Conservation (phyloP, 2,113 vertebrate genomes). For the Formicarius rufipectus region DNA sequence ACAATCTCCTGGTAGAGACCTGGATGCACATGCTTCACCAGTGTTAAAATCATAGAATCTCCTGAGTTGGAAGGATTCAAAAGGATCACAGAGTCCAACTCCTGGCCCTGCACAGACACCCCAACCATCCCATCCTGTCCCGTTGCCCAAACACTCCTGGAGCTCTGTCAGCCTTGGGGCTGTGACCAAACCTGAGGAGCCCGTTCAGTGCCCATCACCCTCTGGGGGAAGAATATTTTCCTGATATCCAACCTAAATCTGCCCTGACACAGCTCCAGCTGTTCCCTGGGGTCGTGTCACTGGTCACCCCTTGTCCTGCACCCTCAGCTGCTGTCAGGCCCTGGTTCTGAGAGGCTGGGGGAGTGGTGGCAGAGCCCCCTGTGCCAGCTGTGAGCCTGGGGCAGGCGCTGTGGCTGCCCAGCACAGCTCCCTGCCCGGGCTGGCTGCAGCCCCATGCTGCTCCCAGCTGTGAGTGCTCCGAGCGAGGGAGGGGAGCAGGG, state of each 20-base stretch:
- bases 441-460: constrained; percentile 34
- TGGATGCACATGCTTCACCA: rapidly evolving
- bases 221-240: neutral
- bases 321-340: neutral
- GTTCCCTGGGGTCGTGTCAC: no score
- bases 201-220: no score
- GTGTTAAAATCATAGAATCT: no score
- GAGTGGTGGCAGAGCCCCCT: neutral
- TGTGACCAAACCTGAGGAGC: no score
- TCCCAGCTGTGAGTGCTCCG: constrained; percentile 33
- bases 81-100: no score
- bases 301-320: no score
- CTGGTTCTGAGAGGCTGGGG: neutral
- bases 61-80: no score
- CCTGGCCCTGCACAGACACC: no score
- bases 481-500: neutral
- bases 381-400: neutral
- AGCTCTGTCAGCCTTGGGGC: no score
- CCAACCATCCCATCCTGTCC: no score
- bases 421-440: neutral
- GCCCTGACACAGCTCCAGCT: neutral
- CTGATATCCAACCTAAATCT: neutral
- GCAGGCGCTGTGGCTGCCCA: neutral
- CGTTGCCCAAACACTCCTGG: no score
- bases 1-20: neutral